A percentile compares a stretch with the other conserved stretches of the same genome.
phyloP scores from a whole-genome alignment of 2,888 invertebrate species.

The Chirona hameri region DNA sequence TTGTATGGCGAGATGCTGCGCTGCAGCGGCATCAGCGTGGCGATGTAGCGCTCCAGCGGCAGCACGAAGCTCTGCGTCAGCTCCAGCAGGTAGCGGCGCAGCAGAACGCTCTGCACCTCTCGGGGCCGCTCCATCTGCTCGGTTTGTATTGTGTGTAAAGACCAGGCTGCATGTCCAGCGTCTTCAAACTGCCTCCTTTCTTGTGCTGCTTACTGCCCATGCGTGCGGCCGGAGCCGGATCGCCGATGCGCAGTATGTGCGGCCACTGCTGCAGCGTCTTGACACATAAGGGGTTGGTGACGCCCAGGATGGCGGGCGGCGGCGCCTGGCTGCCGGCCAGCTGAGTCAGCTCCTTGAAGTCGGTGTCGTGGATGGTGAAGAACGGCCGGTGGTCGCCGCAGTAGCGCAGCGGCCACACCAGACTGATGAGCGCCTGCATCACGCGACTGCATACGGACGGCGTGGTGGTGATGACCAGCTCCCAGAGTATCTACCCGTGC shows the following conservation, averaged over 20 bases:
- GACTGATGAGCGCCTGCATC: constrained; percentile 79
- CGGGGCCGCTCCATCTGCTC: constrained; percentile 81
- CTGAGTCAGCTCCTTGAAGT: constrained; percentile 96
- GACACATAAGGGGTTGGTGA: constrained; percentile 99
- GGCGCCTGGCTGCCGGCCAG: constrained; percentile 53
- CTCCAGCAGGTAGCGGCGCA: constrained; percentile 87
- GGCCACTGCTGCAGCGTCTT: constrained; percentile 99
- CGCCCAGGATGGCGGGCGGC: constrained; percentile 84
- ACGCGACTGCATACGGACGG: constrained; percentile 89
- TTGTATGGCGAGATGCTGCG: constrained; percentile 80
- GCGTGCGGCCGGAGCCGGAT: constrained; percentile 45
- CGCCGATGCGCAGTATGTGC: constrained; percentile 85
- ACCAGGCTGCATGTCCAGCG: constrained; percentile 65
- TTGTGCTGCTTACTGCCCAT: constrained; percentile 39
- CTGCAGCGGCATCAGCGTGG: constrained; percentile 94
- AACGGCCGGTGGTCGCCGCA: constrained; percentile 95
- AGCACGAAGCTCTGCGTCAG: constrained; percentile 99
- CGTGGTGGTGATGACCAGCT: constrained; percentile 85
- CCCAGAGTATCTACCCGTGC: constrained; percentile 95
- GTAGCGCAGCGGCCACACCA: constrained; percentile 80
- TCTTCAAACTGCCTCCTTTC: constrained; percentile 50
- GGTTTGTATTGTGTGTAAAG: constrained; percentile 77
- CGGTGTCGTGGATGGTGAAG: constrained; percentile 99
- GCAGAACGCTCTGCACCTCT: constrained; percentile 89
- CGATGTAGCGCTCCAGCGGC: constrained; percentile 94